Conservation (phyloP, 2,888 invertebrate genomes). For the Parnassius mnemosyne region DNA sequence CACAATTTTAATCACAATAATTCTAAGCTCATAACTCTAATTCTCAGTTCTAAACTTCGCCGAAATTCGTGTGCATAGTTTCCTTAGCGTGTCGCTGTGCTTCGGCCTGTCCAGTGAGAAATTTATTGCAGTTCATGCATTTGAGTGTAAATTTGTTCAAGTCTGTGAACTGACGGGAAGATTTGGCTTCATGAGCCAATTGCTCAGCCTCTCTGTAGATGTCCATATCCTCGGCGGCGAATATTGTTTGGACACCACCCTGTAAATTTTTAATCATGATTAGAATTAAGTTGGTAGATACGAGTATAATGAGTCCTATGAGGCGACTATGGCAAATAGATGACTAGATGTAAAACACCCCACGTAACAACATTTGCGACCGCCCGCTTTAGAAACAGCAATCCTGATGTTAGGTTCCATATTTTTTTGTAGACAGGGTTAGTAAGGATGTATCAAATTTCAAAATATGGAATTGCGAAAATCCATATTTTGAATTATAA, state of each 20-base stretch:
- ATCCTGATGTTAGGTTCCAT: too few species aligned
- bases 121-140: slow-evolving; percentile 89
- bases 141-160: slow-evolving; percentile 91
- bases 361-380: too few species aligned
- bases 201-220: slow-evolving; percentile 90
- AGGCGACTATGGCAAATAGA: too few species aligned
- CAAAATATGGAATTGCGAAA: too few species aligned
- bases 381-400: too few species aligned
- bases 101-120: slow-evolving; percentile 89
- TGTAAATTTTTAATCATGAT: slow-evolving; percentile 52
- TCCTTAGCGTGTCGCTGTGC: slow-evolving; percentile 92
- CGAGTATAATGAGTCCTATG: too few species aligned
- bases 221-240: slow-evolving; percentile 86
- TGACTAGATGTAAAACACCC: too few species aligned
- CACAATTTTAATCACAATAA: slow-evolving; percentile 8
- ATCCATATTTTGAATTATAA: too few species aligned
- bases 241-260: slow-evolving; percentile 89
- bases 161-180: slow-evolving; percentile 94
- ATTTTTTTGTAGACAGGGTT: too few species aligned
- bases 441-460: too few species aligned
- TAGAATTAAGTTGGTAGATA: too few species aligned
- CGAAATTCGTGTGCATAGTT: slow-evolving; percentile 91
- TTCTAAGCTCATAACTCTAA: background rate
- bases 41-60: slow-evolving; percentile 82
- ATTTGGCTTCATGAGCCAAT: slow-evolving; percentile 92